Base-by-base conservation (phyloP, 2,797 vertebrate genomes). In the Gobio occitaniae region DNA sequence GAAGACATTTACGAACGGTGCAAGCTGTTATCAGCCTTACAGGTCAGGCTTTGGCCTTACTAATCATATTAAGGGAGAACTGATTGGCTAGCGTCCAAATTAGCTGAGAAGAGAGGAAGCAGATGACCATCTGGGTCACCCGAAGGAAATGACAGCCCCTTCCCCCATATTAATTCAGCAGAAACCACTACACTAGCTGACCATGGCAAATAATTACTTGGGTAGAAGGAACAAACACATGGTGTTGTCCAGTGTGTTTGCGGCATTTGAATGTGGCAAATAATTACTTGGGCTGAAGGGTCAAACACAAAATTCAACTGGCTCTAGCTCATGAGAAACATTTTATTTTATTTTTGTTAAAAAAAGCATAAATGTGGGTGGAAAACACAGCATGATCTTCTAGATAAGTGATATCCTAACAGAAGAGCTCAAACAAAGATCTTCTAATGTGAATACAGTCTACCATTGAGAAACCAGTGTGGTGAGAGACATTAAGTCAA, bases 81-180 rank as follows among this genome's bases (percentile, higher is more conserved):
- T 84, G 82, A 86, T 88, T 82, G 80, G 80, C 70, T 56, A 86
- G 86, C 81, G 48, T 82, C 86, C 84, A 88, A 89, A 88, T 90
- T 86, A 89, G 80, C 80, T 86, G 85, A 86, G 81, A 89, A 87
- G 86, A 87, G 86, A 89, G 91, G 83, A 92, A 89, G 90, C 88
- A 94, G 93, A 94, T 92, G 93, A 93, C 93, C 93, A 93, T 93
- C 91, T 90, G 91, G 91, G 94, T 91, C 91, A 92, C 90, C 89
- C 88, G 88, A 91, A 93, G 89, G 89, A 94, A 94, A 94, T 93
- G 92, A 93, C 94, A 88, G 89, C 89, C 93, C 78, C 85, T 89
- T 93, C 94, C 94, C 92, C 89, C 89, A 93, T 93, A 92, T 93
- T 94, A 94, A 94, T 92, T 93, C 92, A 93, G 94, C 93, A 95